A percentile compares a stretch with the other conserved stretches of the same genome.
Conservation (phyloP, 2,888 invertebrate genomes). For the Neoascia interrupta region DNA sequence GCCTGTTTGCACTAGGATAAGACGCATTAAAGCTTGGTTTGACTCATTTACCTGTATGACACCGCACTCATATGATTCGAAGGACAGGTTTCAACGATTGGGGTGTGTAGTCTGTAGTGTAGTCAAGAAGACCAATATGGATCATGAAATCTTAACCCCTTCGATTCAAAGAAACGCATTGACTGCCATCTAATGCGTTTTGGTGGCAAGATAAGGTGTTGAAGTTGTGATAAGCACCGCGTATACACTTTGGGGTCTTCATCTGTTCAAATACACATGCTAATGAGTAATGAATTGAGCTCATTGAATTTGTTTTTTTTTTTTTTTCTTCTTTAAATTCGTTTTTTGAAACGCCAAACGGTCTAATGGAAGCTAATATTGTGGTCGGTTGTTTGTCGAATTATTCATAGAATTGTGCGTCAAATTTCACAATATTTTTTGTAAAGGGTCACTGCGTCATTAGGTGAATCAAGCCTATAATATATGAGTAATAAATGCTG, state of each 20-base stretch:
- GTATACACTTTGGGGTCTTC: slow-evolving; percentile 34
- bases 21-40: not conserved
- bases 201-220: slow-evolving; percentile 28
- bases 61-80: not conserved
- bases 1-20: slow-evolving; percentile 12
- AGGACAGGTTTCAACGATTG: not conserved
- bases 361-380: too few relatives aligned
- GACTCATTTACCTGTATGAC: too few relatives aligned
- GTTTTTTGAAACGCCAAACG: slow-evolving; percentile 20
- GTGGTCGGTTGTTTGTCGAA: too few relatives aligned
- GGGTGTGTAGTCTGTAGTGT: too few relatives aligned
- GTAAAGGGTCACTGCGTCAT: too few relatives aligned
- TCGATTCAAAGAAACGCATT: slow-evolving; percentile 43
- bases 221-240: slow-evolving; percentile 12
- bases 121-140: too few relatives aligned
- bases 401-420: too few relatives aligned
- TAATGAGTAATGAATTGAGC: slow-evolving; percentile 45
- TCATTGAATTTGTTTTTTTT: slow-evolving; percentile 21
- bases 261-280: slow-evolving; percentile 64
- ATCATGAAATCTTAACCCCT: too few relatives aligned
- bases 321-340: too few relatives aligned
- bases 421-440: too few relatives aligned
- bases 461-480: too few relatives aligned
- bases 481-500: too few relatives aligned
- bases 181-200: slow-evolving; percentile 11